These are phyloP conservation scores for Agelaius tricolor DNA, from an alignment of 2,113 vertebrate species.

Conservation along the genomic window DNA sequence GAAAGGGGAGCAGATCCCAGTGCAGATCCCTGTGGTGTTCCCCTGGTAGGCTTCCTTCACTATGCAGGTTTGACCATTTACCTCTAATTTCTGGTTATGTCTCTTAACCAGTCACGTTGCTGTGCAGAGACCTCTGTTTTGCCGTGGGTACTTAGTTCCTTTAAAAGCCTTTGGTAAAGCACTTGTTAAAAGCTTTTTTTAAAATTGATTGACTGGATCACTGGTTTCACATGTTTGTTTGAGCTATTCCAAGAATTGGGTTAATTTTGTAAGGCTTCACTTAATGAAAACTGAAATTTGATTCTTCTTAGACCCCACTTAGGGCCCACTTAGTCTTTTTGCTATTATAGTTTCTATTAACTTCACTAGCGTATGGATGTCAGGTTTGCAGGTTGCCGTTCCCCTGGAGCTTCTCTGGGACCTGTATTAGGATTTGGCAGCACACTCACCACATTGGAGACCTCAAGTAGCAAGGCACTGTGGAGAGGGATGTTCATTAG, in stretches of 20 bases:
- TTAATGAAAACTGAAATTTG: constrained; percentile 7
- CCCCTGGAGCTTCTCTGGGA: not conserved
- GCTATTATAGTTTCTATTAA: not conserved
- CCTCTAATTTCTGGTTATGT: not conserved
- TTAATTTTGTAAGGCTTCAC: not conserved
- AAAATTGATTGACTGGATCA: not conserved
- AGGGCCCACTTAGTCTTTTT: not conserved
- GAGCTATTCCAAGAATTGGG: not conserved
- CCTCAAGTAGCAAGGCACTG: not conserved
- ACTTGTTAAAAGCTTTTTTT: not conserved
- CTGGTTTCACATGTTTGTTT: not conserved
- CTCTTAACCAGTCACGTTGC: not conserved
- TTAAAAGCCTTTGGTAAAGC: not conserved
- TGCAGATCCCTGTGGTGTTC: not conserved
- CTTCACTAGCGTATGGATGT: not conserved
- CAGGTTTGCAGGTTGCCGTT: not conserved
- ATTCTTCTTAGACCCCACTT: not conserved
- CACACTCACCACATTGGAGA: not conserved
- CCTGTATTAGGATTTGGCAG: not conserved
- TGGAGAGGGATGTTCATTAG: not conserved
- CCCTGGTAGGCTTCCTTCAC: not conserved
- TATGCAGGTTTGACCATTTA: not conserved
- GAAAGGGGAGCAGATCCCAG: not conserved
- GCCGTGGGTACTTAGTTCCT: not conserved
- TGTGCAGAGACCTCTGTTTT: not conserved